Evolutionary conservation across 2,888 invertebrate genomes (phyloP), one percentile per base, ranked within the genome.

Genomic region (Micropterix aruncella): DNA sequence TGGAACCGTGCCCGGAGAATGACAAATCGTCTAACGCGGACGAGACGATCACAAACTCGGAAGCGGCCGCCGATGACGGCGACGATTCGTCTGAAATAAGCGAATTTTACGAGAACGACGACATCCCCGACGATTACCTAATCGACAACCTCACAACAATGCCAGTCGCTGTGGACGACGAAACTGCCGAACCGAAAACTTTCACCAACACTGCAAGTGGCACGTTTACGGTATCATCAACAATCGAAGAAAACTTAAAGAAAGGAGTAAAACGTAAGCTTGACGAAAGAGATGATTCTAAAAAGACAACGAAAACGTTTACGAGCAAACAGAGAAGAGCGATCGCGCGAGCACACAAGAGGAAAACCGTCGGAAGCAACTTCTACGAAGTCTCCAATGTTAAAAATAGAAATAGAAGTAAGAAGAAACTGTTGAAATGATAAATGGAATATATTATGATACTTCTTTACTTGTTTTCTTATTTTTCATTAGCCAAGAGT

Each of bases 311-410:
- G 3, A 74, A 74, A 53, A 79, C 77, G 53, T 55, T 85, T 42
- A 88, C 84, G 2, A 84, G 87, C 39, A 89, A 84, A 62, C 77
- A 88, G 56, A 75, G 79, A 51, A 74, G 91, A 52, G 81, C 84
- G 1, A 52, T 79, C 2, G 87, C 89, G 49, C 73, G 90, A 52
- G 75, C 80, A 9, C 76, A 75, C 51, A 86, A 83, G 52, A 73
- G 86, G 9, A 86, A 82, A 59, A 90, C 87, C 58, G 79, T 86
- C 47, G 91, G 91, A 53, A 88, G 85, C 60, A 86, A 91, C 64
- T 91, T 91, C 60, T 91, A 91, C 62, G 89, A 89, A 74, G 79
- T 83, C 19, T 74, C 84, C 7, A 91, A 92, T 70, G 91, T 91
- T 43, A 91, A 91, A 61, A 91, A 91, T 62, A 79, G 82, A 52